These are phyloP conservation scores for Lordiphosa fenestrarum DNA, from an alignment of 2,888 invertebrate genomes.

Conservation along the genomic window DNA sequence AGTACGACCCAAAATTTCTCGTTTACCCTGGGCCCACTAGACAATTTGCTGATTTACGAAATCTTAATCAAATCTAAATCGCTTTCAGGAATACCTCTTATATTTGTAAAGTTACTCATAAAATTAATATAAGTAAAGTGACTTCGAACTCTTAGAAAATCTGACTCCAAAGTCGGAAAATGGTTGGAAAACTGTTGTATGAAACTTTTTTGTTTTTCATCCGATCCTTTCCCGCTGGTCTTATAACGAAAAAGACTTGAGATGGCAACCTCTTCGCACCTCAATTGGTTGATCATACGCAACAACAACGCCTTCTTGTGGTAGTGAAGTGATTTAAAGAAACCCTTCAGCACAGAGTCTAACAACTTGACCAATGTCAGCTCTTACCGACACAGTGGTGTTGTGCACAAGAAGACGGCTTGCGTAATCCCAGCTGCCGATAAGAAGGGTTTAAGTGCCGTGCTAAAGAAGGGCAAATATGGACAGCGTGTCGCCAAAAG, in stretches of 20 bases:
- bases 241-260: constrained; percentile 78
- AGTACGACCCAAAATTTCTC: too few species aligned
- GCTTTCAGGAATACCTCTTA: too few species aligned
- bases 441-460: constrained; percentile 87
- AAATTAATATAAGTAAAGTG: too few species aligned
- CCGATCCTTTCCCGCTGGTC: constrained; percentile 81
- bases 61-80: too few species aligned
- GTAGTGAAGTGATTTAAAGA: constrained; percentile 80
- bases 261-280: constrained; percentile 80
- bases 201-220: too few species aligned
- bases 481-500: constrained; percentile 89
- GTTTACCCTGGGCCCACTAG: too few species aligned
- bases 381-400: constrained; percentile 81
- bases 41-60: too few species aligned
- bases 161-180: too few species aligned
- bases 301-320: constrained; percentile 80
- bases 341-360: constrained; percentile 83
- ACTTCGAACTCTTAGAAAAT: too few species aligned
- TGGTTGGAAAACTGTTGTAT: too few species aligned
- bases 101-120: too few species aligned
- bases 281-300: constrained; percentile 81
- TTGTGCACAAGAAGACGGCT: constrained; percentile 94
- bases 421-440: constrained; percentile 92
- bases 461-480: too few species aligned
- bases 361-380: constrained; percentile 83